Conservation (phyloP, 2,888 invertebrate species). For the Cremastobaeus sp. region DNA sequence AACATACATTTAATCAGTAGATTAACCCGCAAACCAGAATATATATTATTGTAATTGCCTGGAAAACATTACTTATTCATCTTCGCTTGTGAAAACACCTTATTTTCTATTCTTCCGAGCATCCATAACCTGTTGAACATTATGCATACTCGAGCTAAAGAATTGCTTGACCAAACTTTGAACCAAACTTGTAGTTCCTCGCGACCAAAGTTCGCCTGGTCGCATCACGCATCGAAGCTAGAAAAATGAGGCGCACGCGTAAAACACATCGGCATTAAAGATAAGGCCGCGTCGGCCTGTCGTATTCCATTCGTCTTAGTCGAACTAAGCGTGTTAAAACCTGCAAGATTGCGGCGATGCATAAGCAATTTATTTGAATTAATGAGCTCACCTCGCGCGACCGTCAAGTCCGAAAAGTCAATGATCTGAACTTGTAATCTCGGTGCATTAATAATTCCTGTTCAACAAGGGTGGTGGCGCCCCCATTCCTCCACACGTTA, state of each 20-base stretch:
- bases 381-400: conserved; percentile 68
- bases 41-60: too few species aligned
- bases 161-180: conserved; percentile 16
- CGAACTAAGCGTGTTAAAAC: conserved; percentile 65
- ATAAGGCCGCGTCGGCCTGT: conserved; percentile 60
- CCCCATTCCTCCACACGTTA: conserved; percentile 7
- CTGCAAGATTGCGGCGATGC: conserved; percentile 67
- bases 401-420: conserved; percentile 60
- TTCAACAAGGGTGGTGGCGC: conserved; percentile 2
- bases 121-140: conserved; percentile 20
- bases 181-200: conserved; percentile 5
- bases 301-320: conserved; percentile 69
- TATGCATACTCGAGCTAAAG: not conserved
- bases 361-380: conserved; percentile 72
- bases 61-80: too few species aligned
- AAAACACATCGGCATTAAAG: conserved; percentile 65
- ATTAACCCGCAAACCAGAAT: too few species aligned
- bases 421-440: conserved; percentile 55
- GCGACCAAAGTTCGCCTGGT: conserved; percentile 27
- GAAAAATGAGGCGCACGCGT: conserved; percentile 54
- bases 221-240: conserved; percentile 36
- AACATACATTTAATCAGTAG: too few species aligned
- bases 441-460: conserved; percentile 46
- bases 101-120: conserved; percentile 12
- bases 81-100: not conserved